Evolutionary conservation across 2,888 invertebrate species (phyloP), one percentile per base, ranked within the genome.

Genomic region (Ornithoptera priamus): DNA sequence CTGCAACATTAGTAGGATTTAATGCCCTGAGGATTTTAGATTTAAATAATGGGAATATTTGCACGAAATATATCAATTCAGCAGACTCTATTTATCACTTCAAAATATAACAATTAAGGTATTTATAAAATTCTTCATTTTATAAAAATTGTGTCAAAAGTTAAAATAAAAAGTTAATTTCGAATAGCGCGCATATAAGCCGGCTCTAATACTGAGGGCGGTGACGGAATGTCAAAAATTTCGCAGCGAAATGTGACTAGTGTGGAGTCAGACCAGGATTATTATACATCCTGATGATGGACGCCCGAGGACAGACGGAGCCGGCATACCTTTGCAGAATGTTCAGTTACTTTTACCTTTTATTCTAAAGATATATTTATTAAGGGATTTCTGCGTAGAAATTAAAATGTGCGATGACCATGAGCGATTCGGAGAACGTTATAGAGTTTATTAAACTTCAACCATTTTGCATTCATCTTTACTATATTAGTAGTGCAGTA

Each of bases 221-320:
- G 85, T 85, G 86, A 86, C 85, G 89, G 89, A 87, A 91, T 90
- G 89, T 89, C 89, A 90, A 90, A 90, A 88, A 89, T 86, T 86
- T 84, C 76, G 81, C 83, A 78, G 75, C 76, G 75, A 83, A 84
- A 84, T 87, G 86, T 84, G 87, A 88, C 87, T 85, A 85, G 83
- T 78, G 78, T 76, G 71, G 65, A 72, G 42, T 67, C 46, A 36
- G 64, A 62, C 58, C 74, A 71, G 72, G 68, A 76, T 76, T 81
- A 79, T 79, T 73, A 76, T 74, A 71, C 70, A 65, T 72, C 75
- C 67, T 71, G 73, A 68, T 73, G 78, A 78, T 74, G 72, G 70
- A 42, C 76, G 84, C 84, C 82, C n/a, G 72, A 69, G 81, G 85
- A 84, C 77, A 82, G 72, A 74, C 69, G 68, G 67, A 65, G 68